Evolutionary conservation across 92 coral and sea anemone species (phyloP).

Genomic region (Siderastrea siderea): DNA sequence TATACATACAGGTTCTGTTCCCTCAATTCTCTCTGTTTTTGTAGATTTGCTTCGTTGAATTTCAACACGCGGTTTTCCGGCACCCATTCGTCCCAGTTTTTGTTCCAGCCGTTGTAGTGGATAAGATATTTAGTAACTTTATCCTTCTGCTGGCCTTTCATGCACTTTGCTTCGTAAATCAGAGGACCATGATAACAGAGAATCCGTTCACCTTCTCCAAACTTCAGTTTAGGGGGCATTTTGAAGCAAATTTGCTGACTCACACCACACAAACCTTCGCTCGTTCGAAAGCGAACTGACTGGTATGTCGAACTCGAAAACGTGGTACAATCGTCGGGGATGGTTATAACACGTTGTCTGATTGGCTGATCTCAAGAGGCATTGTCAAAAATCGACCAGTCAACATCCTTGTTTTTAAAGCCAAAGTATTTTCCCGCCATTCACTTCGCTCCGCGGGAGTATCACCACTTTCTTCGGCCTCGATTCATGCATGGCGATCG

Average conservation of each 20-base stretch:
- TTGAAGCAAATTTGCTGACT: conserved; percentile 61
- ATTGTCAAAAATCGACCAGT: conserved; percentile 30
- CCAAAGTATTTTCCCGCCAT: conserved; percentile 32
- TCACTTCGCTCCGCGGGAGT: conserved; percentile 27
- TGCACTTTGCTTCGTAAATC: conserved; percentile 98
- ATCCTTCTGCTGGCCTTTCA: conserved; percentile 94
- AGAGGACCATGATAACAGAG: conserved; percentile 98
- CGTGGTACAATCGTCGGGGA: conserved; percentile 48
- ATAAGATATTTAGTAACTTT: conserved; percentile 96
- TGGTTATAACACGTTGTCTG: background rate
- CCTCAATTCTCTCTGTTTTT: conserved; percentile 91
- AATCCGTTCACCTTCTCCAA: conserved; percentile 99
- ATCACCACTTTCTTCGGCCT: background rate
- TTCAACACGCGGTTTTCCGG: conserved; percentile 97
- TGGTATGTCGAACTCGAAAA: conserved; percentile 14
- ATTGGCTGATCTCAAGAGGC: background rate
- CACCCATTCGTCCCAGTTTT: conserved; percentile 99
- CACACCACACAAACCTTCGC: conserved; percentile 17
- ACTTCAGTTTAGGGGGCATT: conserved; percentile 98
- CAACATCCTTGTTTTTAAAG: background rate
- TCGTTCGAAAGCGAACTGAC: conserved; percentile 13
- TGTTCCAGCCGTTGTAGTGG: conserved; percentile 99
- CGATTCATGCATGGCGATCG: background rate
- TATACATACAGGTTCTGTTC: conserved; percentile 92
- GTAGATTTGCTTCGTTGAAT: conserved; percentile 94